Evolutionary conservation across 2,797 vertebrate genomes (phyloP).

Genomic region (Myotis daubentonii): DNA sequence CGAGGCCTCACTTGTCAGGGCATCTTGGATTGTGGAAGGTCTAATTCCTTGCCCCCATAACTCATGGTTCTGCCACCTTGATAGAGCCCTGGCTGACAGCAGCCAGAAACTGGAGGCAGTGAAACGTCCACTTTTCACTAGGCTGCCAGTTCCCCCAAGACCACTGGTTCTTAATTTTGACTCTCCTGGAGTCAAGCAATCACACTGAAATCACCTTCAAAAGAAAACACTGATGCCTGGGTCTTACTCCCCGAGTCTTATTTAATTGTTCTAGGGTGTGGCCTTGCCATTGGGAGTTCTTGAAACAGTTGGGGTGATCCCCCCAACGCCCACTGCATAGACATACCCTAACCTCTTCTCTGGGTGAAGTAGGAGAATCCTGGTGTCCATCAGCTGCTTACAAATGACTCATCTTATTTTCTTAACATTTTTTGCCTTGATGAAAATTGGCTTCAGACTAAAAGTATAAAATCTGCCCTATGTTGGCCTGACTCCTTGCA

Average conservation of each 20-base stretch:
- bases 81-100: neutral
- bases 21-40: neutral
- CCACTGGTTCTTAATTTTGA: neutral
- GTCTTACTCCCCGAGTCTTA: neutral
- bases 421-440: neutral
- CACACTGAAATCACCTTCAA: neutral
- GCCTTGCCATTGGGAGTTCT: neutral
- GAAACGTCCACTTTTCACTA: neutral
- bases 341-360: neutral
- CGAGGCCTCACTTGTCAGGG: neutral
- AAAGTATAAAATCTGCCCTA: neutral
- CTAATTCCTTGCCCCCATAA: neutral
- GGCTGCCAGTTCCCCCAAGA: neutral
- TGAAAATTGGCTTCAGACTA: neutral
- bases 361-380: neutral
- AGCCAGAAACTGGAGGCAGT: neutral
- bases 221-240: neutral
- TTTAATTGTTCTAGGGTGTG: neutral
- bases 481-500: neutral
- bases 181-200: neutral
- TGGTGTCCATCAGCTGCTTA: neutral
- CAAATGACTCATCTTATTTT: neutral
- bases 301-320: neutral
- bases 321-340: neutral
- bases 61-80: neutral